Evolutionary conservation across 2,113 vertebrate genomes (phyloP).

Genomic region (Baryphthengus martii): DNA sequence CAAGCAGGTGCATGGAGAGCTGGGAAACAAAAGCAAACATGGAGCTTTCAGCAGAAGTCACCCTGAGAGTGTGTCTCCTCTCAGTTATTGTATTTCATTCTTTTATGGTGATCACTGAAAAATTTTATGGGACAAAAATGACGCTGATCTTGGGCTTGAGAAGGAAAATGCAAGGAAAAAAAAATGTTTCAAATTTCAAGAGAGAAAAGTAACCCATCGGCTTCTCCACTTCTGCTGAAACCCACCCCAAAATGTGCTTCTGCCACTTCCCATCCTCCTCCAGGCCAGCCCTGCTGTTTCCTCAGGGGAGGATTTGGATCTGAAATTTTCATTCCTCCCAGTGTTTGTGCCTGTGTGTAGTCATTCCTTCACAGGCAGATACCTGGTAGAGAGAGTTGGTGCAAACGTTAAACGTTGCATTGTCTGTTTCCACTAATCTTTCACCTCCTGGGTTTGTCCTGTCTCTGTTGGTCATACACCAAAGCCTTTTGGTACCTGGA

Average conservation of each 20-base stretch:
- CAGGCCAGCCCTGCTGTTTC: neutral
- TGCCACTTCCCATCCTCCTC: neutral
- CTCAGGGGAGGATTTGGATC: neutral
- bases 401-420: neutral
- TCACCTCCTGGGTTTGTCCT: neutral
- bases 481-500: neutral
- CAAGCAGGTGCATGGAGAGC: neutral
- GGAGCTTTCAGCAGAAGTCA: neutral
- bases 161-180: neutral
- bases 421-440: neutral
- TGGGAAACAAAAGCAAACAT: neutral
- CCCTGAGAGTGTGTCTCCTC: neutral
- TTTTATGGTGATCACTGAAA: neutral
- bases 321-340: neutral
- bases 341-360: neutral
- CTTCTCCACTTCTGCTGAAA: rapidly evolving
- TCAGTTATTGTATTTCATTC: neutral
- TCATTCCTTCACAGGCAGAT: neutral
- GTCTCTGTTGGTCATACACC: neutral
- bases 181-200: neutral
- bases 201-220: neutral
- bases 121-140: neutral
- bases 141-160: neutral
- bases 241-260: neutral
- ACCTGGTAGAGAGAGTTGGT: neutral